Percentiles rank a stretch among this genome's conserved stretches.
Conservation (phyloP, 2,797 vertebrate genomes). For the Zalophus californianus region DNA sequence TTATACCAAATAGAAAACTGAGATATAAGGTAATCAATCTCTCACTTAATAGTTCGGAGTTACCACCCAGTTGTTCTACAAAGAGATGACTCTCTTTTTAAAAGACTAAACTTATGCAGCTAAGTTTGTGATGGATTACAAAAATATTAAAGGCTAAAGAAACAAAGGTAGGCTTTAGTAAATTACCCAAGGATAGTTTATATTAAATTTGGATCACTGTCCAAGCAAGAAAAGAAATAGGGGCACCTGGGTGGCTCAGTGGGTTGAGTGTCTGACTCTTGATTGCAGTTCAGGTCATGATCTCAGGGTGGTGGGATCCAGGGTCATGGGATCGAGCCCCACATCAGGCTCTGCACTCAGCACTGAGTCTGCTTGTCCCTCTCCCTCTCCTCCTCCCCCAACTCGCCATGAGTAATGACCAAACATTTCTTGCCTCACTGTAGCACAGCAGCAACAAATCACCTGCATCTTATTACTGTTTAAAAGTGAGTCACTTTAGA, state of each 20-base stretch:
- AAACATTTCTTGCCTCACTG: neutral
- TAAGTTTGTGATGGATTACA: neutral
- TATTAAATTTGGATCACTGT: neutral
- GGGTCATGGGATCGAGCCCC: neutral
- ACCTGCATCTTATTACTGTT: neutral
- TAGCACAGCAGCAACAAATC: neutral
- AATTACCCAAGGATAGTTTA: neutral
- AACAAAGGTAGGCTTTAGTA: neutral
- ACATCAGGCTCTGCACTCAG: neutral
- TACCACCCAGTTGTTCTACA: neutral
- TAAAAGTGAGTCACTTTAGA: neutral
- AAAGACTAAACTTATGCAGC: neutral
- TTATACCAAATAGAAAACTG: constrained; percentile 28
- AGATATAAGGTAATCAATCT: neutral
- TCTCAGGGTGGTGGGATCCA: neutral
- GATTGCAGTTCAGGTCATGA: neutral
- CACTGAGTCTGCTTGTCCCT: neutral
- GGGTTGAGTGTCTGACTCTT: neutral
- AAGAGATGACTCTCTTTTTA: neutral
- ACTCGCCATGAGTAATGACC: neutral
- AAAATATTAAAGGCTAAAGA: neutral
- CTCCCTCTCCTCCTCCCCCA: neutral
- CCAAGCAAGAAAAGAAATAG: neutral
- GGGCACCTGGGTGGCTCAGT: neutral
- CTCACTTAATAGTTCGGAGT: neutral